phyloP scores from a whole-genome alignment of 2,113 vertebrate species.

The Daphoenositta chrysoptera region DNA sequence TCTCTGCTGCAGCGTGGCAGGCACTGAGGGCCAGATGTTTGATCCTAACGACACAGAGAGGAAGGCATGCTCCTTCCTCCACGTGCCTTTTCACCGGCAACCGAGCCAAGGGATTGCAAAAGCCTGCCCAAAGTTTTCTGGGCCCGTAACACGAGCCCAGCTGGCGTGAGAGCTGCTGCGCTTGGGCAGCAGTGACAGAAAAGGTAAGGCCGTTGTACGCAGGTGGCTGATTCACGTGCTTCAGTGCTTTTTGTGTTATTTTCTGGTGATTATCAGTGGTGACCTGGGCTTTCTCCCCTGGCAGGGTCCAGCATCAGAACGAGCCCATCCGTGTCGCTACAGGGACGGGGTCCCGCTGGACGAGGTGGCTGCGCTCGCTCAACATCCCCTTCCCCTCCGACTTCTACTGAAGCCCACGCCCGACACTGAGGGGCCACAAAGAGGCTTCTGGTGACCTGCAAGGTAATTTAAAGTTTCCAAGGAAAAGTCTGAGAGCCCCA shows the following conservation, averaged over 20 bases:
- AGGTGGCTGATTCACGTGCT: background rate
- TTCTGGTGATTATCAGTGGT: background rate
- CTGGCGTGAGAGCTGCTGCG: constrained; percentile 20
- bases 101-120: constrained; percentile 35
- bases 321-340: background rate
- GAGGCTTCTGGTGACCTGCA: background rate
- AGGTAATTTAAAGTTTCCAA: constrained; percentile 20
- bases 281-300: background rate
- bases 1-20: background rate
- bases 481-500: background rate
- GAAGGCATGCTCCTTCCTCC: constrained; percentile 21
- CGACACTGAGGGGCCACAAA: background rate
- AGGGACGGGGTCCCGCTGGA: constrained; percentile 7
- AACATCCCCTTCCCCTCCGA: constrained; percentile 53
- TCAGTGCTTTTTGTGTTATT: background rate
- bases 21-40: background rate
- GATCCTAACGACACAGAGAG: background rate
- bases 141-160: background rate
- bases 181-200: constrained; percentile 3
- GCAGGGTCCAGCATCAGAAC: constrained; percentile 20
- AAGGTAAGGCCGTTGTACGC: constrained; percentile 38
- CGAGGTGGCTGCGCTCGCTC: constrained; percentile 45
- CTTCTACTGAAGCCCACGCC: background rate
- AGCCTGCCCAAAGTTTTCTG: background rate
- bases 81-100: constrained; percentile 18